Evolutionary conservation across 2,888 invertebrate genomes (phyloP), one percentile per base, ranked within the genome.

Genomic region (Conus canariensis): DNA sequence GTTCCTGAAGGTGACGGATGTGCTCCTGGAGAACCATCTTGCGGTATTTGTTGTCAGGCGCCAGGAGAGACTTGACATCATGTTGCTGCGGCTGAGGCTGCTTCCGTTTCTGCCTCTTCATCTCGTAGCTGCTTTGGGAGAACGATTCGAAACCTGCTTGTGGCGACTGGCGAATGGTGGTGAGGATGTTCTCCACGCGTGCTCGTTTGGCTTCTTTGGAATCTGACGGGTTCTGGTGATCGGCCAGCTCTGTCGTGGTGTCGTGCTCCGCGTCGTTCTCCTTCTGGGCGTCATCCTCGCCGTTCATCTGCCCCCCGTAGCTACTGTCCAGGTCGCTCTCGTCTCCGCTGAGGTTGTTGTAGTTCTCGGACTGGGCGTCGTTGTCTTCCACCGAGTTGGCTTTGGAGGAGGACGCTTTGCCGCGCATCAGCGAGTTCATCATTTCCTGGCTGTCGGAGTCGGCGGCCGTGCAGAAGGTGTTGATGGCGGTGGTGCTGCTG

Each of bases 51-150:
- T 92, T 92, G 25, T 94, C 95, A 6, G 91, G 90, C 14, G 70
- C 85, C 59, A 89, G 89, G 10, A 89, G n/a, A 56, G 89, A 89
- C 74, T 59, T 83, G 25, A 70, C 89, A 58, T 93, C 95, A 85
- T 99, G 98, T 95, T 99, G 99, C 96, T 99, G 98, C 19, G 99
- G 99, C 95, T 99, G 98, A 96, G 99, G 99, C 64, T 99, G 97
- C 96, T 99, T 99, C 87, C 99, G 97, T 96, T 99, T 99, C 88
- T 94, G 94, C 45, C 94, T 90, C 88, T 94, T 92, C 45, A 93
- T 92, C 85, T 95, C 95, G 89, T 59, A 89, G 58, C 58, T 30
- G 2, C 74, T 85, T 30, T 89, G 89, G n/a, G 83, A 30, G 30
- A 89, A 70, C 22, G 89, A 89, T 19, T 89, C 89, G 45, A 77